Evolutionary conservation across 2,797 vertebrate genomes (phyloP).

Genomic region (Triplophysa bombifrons): DNA sequence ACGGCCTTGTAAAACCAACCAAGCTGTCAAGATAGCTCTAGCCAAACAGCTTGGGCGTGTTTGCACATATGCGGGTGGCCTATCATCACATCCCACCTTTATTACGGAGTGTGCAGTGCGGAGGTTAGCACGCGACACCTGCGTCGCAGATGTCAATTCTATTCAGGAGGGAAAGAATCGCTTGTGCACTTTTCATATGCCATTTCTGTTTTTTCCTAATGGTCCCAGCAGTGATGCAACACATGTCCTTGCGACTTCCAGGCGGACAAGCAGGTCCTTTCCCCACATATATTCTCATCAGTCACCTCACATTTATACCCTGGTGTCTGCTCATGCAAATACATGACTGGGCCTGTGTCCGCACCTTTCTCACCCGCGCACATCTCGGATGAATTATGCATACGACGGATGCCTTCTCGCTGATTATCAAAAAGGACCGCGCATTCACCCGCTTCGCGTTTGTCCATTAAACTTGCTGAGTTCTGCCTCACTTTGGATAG

Average conservation of each 20-base stretch:
- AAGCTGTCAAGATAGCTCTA: conserved; percentile 11
- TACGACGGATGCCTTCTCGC: conserved; percentile 28
- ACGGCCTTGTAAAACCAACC: conserved; percentile 7
- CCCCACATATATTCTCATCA: conserved; percentile 73
- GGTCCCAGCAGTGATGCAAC: conserved; percentile 70
- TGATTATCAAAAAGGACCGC: conserved; percentile 49
- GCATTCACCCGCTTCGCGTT: conserved; percentile 30
- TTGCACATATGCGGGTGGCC: conserved; percentile 21
- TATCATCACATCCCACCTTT: conserved; percentile 15
- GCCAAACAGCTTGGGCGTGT: neutral
- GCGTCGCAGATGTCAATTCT: conserved; percentile 22
- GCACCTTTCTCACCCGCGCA: conserved; percentile 66
- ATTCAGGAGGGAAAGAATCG: conserved; percentile 13
- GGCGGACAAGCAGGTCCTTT: conserved; percentile 68
- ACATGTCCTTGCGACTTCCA: conserved; percentile 72
- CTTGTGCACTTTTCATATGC: conserved; percentile 29
- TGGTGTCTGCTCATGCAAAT: conserved; percentile 77
- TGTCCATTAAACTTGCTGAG: conserved; percentile 48
- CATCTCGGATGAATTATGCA: conserved; percentile 74
- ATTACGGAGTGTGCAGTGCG: neutral
- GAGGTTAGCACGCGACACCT: conserved; percentile 36
- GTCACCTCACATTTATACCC: conserved; percentile 72
- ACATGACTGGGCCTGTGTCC: conserved; percentile 52
- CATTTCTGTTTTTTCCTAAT: conserved; percentile 39
- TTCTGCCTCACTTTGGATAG: conserved; percentile 42